Evolutionary conservation across 2,113 vertebrate species (phyloP), one percentile per base, ranked within the genome.

Genomic region (Pleuronectes platessa): DNA sequence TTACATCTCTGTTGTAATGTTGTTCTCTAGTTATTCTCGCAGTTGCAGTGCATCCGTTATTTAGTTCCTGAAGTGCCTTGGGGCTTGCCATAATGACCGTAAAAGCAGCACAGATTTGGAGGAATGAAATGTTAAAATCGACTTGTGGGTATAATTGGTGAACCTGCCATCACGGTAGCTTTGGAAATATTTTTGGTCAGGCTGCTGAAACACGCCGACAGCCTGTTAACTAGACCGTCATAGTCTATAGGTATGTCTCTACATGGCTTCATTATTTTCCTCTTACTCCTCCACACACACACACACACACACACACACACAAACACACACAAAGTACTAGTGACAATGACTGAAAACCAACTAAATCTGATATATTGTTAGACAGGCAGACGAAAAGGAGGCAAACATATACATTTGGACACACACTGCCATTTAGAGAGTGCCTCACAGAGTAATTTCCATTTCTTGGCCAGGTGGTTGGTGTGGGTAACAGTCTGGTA

Each of bases 51-150:
- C 79, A 74, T 77, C 77, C 64, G 88, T 88, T 90, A 90, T 74
- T 89, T 80, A 79, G 81, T 87, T 83, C 74, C 86, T 86, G 68
- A 84, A 92, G 84, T 62, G 92, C 93, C 93, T 87, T 51, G 2
- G 90, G 94, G 88, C 85, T 84, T 70, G 79, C 91, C 90, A 93
- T 93, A 92, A 94, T 93, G 93, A 92, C 91, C 58, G 79, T 92
- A 93, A 93, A 92, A 84, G 93, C 84, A 80, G 83, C 76, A 82
- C 85, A 84, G 78, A 90, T 88, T 91, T 68, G 12, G 54, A 84
- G 83, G 84, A 86, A 67, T 79, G 86, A 90, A 87, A 89, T 81
- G 78, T 84, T 76, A 74, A 83, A 83, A 87, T 79, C 72, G 79
- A 89, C 84, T 83, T 79, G 85, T 82, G 84, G 55, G 77, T 90